Evolutionary conservation across 1,140 invertebrate species (phyloP), one percentile per base, ranked within the genome.

Genomic region (Zaprionus gabonicus): DNA sequence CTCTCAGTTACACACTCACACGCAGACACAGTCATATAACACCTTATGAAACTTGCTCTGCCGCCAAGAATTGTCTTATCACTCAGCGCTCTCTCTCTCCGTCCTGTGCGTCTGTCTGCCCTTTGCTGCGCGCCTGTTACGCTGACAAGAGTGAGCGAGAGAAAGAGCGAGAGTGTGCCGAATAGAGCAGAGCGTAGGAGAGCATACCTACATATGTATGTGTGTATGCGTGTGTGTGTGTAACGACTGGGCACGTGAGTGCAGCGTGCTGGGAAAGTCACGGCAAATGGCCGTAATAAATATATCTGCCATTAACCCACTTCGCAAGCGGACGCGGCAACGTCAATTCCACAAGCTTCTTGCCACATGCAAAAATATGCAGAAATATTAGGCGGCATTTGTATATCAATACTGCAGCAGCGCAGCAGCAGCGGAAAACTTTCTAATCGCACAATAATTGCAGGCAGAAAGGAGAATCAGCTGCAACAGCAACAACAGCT

Each of bases 381-480:
- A 55, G 65, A 75, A 78, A 81, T 73, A 78, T 81, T 57, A 81
- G 80, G 44, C 67, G 77, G 58, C 72, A 75, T 71, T 80, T 75
- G 80, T 68, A 80, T 71, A 80, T 80, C 76, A 87, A 86, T 87
- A 72, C 67, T 70, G 71, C 58, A 34, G 51, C 38, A 65, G 28
- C 58, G 64, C 38, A 53, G 4, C 3, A 5, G 41, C 41, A 57
- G 66, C 71, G 49, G 64, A 69, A 87, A 87, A 87, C 84, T 88
- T 88, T 88, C 84, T 88, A 88, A 88, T 90, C 81, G 81, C 81
- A 76, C 69, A 73, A 81, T 90, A 88, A 88, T 88, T 88, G 81
- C 75, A 53, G 71, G 36, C 38, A 70, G 59, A 64, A 68, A 57
- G 44, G 28, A 62, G 53, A 76, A 56, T 46, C 63, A 63, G 57